Conservation (phyloP, 30 jellyfish, hydroid and myxozoan genomes). For the Clytia hemisphaerica region DNA sequence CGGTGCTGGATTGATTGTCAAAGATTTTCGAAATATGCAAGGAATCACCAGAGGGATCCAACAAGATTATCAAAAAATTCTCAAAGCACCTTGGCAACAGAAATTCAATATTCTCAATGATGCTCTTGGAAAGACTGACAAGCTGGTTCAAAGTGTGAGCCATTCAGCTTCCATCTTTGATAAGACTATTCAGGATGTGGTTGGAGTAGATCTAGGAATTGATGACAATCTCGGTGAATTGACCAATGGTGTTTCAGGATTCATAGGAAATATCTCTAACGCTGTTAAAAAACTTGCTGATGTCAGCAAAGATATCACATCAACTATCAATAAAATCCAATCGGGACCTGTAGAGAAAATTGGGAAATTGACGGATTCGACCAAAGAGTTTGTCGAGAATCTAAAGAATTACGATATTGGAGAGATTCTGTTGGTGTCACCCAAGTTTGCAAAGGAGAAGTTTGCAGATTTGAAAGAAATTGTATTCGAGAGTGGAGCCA, state of each 20-base stretch:
- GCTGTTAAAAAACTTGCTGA: constrained; percentile 53
- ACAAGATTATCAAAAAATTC: constrained; percentile 40
- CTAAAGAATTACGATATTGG: constrained; percentile 57
- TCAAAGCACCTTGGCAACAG: constrained; percentile 54
- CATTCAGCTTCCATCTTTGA: constrained; percentile 39
- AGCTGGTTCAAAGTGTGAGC: constrained; percentile 1
- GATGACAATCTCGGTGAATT: constrained; percentile 50
- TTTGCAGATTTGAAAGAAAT: constrained; percentile 66
- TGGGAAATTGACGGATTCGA: constrained; percentile 73
- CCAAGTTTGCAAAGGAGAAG: constrained; percentile 72
- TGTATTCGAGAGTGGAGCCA: constrained; percentile 58
- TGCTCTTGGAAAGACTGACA: constrained; percentile 17
- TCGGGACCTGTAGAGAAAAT: constrained; percentile 80
- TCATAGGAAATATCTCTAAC: constrained; percentile 52
- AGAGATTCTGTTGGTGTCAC: constrained; percentile 73
- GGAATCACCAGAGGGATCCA: constrained; percentile 27
- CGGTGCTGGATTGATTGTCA: constrained; percentile 49
- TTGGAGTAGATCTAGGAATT: constrained; percentile 42
- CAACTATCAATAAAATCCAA: constrained; percentile 44
- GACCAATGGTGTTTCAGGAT: constrained; percentile 57
- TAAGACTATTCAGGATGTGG: constrained; percentile 20
- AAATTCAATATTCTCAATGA: constrained; percentile 42
- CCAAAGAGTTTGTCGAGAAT: constrained; percentile 53
- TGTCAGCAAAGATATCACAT: constrained; percentile 37
- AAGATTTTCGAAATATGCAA: constrained; percentile 30